Conservation (phyloP, 2,888 invertebrate genomes). For the Unio delphinus region DNA sequence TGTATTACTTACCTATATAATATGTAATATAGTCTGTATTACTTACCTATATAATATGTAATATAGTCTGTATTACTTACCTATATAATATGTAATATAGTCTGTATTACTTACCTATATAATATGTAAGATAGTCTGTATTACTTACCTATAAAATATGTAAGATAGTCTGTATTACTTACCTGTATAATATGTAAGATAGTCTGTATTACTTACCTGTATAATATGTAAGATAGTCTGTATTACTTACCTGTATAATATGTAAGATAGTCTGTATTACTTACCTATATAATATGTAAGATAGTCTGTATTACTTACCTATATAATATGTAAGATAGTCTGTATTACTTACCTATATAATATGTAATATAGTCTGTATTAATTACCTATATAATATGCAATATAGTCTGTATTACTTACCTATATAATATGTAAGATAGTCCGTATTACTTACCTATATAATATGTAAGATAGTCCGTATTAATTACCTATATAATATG, state of each 20-base stretch:
- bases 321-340: no score
- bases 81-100: conserved; percentile 72
- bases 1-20: conserved; percentile 60
- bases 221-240: conserved; percentile 71
- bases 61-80: conserved; percentile 28
- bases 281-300: conserved; percentile 71
- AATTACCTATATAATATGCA: conserved; percentile 14
- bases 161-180: conserved; percentile 63
- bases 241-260: conserved; percentile 17
- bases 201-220: conserved; percentile 45
- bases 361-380: conserved; percentile 68
- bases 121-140: no score
- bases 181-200: no score
- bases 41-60: conserved; percentile 17
- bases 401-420: conserved; percentile 25
- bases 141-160: conserved; percentile 68
- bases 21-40: conserved; percentile 69
- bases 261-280: no score
- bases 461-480: no score
- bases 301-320: conserved; percentile 52
- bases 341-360: conserved; percentile 60
- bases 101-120: conserved; percentile 17
- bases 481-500: no score
- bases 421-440: conserved; percentile 72
- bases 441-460: no score